Evolutionary conservation across 30 jellyfish, hydroid and myxozoan species (phyloP).

Genomic region (Euphysa ruthae): DNA sequence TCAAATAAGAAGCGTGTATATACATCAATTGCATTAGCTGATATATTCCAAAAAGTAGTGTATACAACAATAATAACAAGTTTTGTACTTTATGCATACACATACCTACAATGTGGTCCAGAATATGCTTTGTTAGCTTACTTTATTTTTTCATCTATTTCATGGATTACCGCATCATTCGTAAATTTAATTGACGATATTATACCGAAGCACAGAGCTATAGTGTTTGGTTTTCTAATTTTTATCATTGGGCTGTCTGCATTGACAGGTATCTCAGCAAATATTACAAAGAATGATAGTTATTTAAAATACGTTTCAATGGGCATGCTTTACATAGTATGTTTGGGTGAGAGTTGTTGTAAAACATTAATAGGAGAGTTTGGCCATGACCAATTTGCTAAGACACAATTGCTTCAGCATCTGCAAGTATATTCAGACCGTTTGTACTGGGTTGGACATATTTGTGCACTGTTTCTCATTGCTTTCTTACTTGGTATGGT

Average conservation of each 20-base stretch:
- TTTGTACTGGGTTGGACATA: slow-evolving; percentile 53
- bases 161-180: slow-evolving; percentile 26
- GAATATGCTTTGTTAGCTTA: slow-evolving; percentile 17
- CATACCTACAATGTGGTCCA: slow-evolving; percentile 28
- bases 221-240: slow-evolving; percentile 31
- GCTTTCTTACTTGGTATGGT: slow-evolving; percentile 44
- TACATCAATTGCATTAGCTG: slow-evolving; percentile 51
- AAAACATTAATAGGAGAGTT: slow-evolving; percentile 43
- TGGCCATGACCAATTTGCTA: slow-evolving; percentile 18
- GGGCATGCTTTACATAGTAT: slow-evolving; percentile 32
- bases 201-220: slow-evolving; percentile 7
- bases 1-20: slow-evolving; percentile 4
- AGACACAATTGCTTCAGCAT: slow-evolving; percentile 3
- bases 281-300: not conserved
- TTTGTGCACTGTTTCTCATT: slow-evolving; percentile 20
- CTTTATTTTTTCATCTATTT: slow-evolving; percentile 25
- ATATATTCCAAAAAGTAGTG: slow-evolving; percentile 54
- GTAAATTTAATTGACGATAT: slow-evolving; percentile 17
- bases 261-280: not conserved
- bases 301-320: not conserved
- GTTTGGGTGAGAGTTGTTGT: slow-evolving; percentile 65
- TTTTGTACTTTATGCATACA: slow-evolving; percentile 39
- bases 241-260: slow-evolving; percentile 25
- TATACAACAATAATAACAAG: slow-evolving; percentile 43
- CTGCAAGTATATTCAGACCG: slow-evolving; percentile 16